phyloP scores from a whole-genome alignment of 2,888 invertebrate species.

The Caradrina kadenii region DNA sequence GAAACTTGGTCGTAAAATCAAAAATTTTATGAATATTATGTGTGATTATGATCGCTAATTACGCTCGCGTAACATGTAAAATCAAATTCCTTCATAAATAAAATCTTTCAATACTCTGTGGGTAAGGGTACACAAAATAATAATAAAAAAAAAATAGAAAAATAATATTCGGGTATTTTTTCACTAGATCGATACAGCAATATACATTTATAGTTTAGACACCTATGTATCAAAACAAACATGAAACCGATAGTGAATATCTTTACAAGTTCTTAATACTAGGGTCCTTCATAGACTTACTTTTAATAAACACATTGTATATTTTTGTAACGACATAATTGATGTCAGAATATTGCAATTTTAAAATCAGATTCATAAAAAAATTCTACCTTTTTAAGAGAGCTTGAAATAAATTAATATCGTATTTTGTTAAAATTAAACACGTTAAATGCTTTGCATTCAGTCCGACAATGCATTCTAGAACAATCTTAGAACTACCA shows the following conservation, averaged over 20 bases:
- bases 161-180: not conserved
- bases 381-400: conserved; percentile 52
- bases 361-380: conserved; percentile 31
- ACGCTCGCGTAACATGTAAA: conserved; percentile 17
- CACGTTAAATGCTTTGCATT: conserved; percentile 75
- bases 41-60: conserved; percentile 15
- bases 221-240: conserved; percentile 25
- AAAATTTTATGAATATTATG: conserved; percentile 13
- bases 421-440: conserved; percentile 43
- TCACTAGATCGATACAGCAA: conserved; percentile 13
- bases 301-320: conserved; percentile 25
- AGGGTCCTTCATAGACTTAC: conserved; percentile 12
- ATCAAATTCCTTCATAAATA: conserved; percentile 10
- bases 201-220: not conserved
- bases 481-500: conserved; percentile 55
- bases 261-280: conserved; percentile 33
- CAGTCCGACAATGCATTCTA: conserved; percentile 48
- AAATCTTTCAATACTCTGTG: conserved; percentile 4
- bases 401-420: conserved; percentile 64
- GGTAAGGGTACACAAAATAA: conserved; percentile 1
- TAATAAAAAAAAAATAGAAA: conserved; percentile 24
- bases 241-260: conserved; percentile 22
- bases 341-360: conserved; percentile 49
- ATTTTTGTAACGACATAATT: conserved; percentile 34
- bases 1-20: conserved; percentile 9